Base-by-base conservation (phyloP, 2,888 invertebrate genomes). In the Poecilobothrus nobilitatus region DNA sequence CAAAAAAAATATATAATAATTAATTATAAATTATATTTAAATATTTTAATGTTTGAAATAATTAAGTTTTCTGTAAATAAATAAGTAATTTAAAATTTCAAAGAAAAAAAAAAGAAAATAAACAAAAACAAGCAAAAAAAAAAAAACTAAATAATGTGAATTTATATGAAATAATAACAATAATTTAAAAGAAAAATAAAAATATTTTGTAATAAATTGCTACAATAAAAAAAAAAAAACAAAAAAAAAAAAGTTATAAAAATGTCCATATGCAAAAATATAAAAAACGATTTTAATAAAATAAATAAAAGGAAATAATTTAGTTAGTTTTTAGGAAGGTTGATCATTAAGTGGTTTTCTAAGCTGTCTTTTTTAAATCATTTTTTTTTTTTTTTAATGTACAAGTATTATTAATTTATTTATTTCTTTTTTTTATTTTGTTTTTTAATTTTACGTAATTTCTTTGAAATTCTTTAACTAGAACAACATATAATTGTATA, bases 1-100 rank as follows among this genome's bases (percentile, higher is more conserved):
- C 44, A 44, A 44, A 70, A 65, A 71, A 68, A 68, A 69, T 63
- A 18, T 62, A 69, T 65, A 65, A 66, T 61, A 66, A 68, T 66
- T 68, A 66, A 33, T 68, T 68, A 66, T 68, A 21, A 68, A 34
- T 66, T 64, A 53, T 18, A 53, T 53, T n/a, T 53, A 53, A 53
- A 61, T 37, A 65, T 63, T 41, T 20, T 65, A 66, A 66, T 62
- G 66, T 66, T 66, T 64, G 61, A 27, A 27, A 27, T 67, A 67
- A 67, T 66, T 53, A 66, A 63, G 44, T 53, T 53, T 37, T 18
- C 53, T 53, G 53, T 53, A 53, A 53, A 62, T 62, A 62, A 61
- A 4, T 9, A 68, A 68, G 10, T 22, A 66, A 68, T 65, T 41
- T 65, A 2, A 27, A 27, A 27, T 27, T 61, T 63, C 22, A 63